Conservation (phyloP, 1,140 invertebrate genomes). For the Pseudachorutes palmiensis region DNA sequence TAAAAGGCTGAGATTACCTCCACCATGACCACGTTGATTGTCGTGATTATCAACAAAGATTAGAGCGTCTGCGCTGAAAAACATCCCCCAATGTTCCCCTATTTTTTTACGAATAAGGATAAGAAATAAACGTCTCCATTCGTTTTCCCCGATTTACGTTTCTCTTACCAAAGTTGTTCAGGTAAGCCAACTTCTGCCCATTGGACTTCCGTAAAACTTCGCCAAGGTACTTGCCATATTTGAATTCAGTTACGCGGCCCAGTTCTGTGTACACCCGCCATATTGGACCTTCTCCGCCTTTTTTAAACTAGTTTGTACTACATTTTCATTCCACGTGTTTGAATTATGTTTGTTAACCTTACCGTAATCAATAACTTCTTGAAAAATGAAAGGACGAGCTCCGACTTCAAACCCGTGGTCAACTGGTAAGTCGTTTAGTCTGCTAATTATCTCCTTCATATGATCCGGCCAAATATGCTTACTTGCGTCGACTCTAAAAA, state of each 20-base stretch:
- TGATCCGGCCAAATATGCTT: constrained; percentile 71
- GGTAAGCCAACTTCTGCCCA: constrained; percentile 15
- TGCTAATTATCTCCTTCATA: constrained; percentile 53
- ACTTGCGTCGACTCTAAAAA: constrained; percentile 62
- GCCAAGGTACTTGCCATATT: constrained; percentile 22
- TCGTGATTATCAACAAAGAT: constrained; percentile 57
- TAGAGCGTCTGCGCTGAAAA: constrained; percentile 41
- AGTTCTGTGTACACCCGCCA: constrained; percentile 18
- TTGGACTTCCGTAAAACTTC: constrained; percentile 21
- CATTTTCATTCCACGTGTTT: too few relatives aligned
- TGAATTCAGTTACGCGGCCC: constrained; percentile 34
- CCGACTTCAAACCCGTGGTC: constrained; percentile 51
- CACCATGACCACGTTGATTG: constrained; percentile 53
- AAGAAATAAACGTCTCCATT: not conserved
- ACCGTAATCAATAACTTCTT: constrained; percentile 85
- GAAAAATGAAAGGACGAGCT: constrained; percentile 59
- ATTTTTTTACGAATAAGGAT: not conserved
- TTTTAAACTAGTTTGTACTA: too few relatives aligned
- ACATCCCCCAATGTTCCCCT: constrained; percentile 43
- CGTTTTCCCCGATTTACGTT: not conserved
- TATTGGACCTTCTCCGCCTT: constrained; percentile 45
- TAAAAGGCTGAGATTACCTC: too few relatives aligned
- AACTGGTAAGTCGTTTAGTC: constrained; percentile 53
- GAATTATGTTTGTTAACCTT: too few relatives aligned
- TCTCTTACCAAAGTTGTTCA: constrained; percentile 7